Percentiles rank a stretch among this genome's conserved stretches.
These are phyloP conservation scores for Acanthopleura granulata DNA, from an alignment of 2,888 invertebrate species.

Conservation along the genomic window DNA sequence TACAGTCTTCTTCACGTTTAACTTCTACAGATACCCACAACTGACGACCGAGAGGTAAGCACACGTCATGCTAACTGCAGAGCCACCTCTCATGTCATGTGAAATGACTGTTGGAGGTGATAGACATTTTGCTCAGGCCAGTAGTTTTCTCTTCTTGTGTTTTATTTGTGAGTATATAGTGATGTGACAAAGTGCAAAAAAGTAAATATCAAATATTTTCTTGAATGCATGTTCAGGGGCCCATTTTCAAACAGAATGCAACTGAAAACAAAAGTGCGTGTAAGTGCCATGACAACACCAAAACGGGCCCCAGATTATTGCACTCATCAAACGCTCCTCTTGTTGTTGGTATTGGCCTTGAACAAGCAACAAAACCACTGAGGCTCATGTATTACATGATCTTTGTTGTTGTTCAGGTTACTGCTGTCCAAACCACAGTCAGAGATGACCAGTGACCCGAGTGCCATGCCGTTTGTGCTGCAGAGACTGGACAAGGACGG, in stretches of 20 bases:
- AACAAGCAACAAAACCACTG: background rate
- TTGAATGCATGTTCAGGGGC: no score
- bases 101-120: no score
- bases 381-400: background rate
- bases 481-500: constrained; percentile 67
- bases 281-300: no score
- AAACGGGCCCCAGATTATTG: no score
- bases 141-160: no score
- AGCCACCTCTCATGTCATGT: no score
- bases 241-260: no score
- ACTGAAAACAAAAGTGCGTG: no score
- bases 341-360: background rate
- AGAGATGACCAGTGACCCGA: constrained; percentile 54
- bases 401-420: constrained; percentile 43
- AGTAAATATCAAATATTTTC: no score
- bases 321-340: background rate
- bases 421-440: constrained; percentile 60
- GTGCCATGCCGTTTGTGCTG: constrained; percentile 64
- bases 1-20: constrained; percentile 71
- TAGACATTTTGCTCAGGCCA: no score
- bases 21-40: constrained; percentile 72
- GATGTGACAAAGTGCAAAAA: no score
- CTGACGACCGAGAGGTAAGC: constrained; percentile 71
- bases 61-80: background rate
- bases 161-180: no score